Evolutionary conservation across 2,888 invertebrate species (phyloP).

Genomic region (Drosophila anomelani): DNA sequence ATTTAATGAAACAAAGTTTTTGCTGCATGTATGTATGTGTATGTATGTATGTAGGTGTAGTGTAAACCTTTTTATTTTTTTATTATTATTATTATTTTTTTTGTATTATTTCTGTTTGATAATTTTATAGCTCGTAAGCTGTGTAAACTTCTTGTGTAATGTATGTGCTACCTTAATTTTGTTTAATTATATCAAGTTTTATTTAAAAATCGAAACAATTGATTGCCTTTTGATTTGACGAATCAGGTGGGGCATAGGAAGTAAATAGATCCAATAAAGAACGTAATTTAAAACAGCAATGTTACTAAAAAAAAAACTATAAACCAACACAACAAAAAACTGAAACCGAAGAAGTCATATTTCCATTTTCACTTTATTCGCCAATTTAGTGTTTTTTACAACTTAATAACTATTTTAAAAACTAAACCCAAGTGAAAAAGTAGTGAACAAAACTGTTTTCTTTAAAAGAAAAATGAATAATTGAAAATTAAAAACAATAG

Average conservation of each 20-base stretch:
- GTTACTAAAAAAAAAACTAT: constrained; percentile 3
- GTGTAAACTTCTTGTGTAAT: constrained; percentile 68
- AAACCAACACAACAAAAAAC: not conserved
- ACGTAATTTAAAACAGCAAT: constrained; percentile 30
- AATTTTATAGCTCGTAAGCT: constrained; percentile 51
- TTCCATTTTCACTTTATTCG: constrained; percentile 23
- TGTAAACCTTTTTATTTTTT: constrained; percentile 10
- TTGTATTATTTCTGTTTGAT: constrained; percentile 28
- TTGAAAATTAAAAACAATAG: too few species aligned
- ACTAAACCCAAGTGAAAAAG: not conserved
- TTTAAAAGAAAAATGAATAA: not conserved
- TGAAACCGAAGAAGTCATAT: constrained; percentile 9
- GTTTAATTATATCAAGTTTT: constrained; percentile 72
- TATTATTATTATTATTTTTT: not conserved
- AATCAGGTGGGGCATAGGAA: constrained; percentile 1
- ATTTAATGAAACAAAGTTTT: constrained; percentile 29
- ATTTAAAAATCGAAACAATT: constrained; percentile 53
- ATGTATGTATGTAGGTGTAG: constrained; percentile 15
- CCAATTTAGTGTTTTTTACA: not conserved
- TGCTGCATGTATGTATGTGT: constrained; percentile 19
- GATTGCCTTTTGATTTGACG: constrained; percentile 9
- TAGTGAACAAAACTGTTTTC: not conserved
- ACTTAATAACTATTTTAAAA: constrained; percentile 3
- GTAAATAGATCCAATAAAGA: constrained; percentile 4
- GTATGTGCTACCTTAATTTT: constrained; percentile 73